Percentiles rank a stretch among this genome's conserved stretches.
phyloP scores from a whole-genome alignment of 2,888 invertebrate species.

The Polietes domitor region DNA sequence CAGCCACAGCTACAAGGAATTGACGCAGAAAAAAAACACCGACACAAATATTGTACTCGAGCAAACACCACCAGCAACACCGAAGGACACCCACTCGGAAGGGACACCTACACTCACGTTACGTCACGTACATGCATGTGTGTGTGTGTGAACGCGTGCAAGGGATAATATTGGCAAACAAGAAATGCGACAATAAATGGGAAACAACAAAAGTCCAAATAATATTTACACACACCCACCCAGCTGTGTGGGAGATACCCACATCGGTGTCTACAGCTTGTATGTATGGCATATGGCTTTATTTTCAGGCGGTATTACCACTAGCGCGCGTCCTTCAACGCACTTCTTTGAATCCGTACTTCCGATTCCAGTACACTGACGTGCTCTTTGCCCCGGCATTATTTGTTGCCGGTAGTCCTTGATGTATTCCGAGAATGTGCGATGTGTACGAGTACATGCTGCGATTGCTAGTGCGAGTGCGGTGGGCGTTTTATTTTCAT shows the following conservation, averaged over 20 bases:
- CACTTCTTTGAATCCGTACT: background rate
- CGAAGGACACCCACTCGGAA: slow-evolving; percentile 30
- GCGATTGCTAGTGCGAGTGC: slow-evolving; percentile 1
- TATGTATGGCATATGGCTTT: slow-evolving; percentile 9
- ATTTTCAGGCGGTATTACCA: background rate
- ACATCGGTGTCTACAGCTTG: no score
- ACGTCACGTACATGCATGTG: background rate
- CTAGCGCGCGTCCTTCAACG: background rate
- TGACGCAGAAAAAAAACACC: background rate
- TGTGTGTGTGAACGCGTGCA: background rate
- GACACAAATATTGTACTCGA: slow-evolving; percentile 26
- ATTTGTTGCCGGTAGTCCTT: slow-evolving; percentile 22
- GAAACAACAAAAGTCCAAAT: slow-evolving; percentile 30
- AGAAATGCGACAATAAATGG: slow-evolving; percentile 38
- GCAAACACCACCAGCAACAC: background rate
- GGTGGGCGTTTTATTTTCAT: slow-evolving; percentile 35
- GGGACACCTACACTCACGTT: slow-evolving; percentile 17
- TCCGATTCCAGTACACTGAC: background rate
- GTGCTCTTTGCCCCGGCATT: background rate
- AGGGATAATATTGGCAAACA: slow-evolving; percentile 32
- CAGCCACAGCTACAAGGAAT: background rate
- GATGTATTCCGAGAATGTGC: slow-evolving; percentile 43
- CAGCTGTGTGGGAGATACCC: background rate
- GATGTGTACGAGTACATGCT: slow-evolving; percentile 5
- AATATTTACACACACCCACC: background rate